These are phyloP conservation scores for Thymelicus lineola DNA, from an alignment of 2,888 invertebrate genomes.

Conservation along the genomic window DNA sequence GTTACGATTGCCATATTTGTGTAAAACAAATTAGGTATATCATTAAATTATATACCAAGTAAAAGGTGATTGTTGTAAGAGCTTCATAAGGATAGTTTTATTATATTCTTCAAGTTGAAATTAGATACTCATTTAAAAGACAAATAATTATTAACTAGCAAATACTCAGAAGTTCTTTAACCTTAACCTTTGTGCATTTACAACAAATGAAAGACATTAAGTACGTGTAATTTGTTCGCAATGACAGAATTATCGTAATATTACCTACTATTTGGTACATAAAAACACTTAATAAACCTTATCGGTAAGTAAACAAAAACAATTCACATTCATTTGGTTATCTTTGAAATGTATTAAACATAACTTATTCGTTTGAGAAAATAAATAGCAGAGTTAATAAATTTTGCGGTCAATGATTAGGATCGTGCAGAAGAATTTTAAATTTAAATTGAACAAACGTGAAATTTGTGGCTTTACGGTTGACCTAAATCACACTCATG, in stretches of 20 bases:
- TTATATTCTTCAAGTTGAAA: too few relatives aligned
- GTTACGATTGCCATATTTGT: too few relatives aligned
- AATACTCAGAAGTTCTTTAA: neutral
- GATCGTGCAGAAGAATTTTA: constrained; percentile 45
- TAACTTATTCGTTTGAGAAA: neutral
- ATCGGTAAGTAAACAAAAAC: constrained; percentile 12
- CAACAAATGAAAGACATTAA: neutral
- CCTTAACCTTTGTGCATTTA: neutral
- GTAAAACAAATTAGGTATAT: too few relatives aligned
- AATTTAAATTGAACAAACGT: constrained; percentile 7
- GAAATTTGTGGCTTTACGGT: constrained; percentile 23
- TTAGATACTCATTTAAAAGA: too few relatives aligned
- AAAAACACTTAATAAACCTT: constrained; percentile 19
- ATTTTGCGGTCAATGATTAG: constrained; percentile 9
- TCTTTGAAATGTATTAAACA: constrained; percentile 2
- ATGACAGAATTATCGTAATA: neutral
- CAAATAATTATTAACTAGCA: too few relatives aligned
- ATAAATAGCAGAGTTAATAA: neutral
- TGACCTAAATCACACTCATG: constrained; percentile 32
- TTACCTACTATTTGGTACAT: neutral
- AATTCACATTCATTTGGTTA: constrained; percentile 17
- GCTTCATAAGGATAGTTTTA: too few relatives aligned
- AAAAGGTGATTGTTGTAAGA: too few relatives aligned
- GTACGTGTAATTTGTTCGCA: constrained; percentile 6
- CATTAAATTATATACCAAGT: too few relatives aligned